phyloP scores from a whole-genome alignment of 2,888 invertebrate genomes.

The Mycalesis mineus region DNA sequence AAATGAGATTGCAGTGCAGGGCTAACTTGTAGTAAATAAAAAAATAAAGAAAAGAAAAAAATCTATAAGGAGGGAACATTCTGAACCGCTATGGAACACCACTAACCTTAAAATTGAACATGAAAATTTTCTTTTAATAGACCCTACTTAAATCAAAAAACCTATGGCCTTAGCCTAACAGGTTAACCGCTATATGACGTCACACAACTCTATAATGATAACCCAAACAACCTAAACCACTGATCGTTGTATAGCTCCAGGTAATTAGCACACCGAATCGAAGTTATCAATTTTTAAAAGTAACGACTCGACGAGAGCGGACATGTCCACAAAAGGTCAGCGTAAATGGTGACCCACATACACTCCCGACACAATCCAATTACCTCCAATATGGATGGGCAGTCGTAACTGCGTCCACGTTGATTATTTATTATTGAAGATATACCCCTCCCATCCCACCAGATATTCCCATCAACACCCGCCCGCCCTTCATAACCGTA shows the following conservation, averaged over 20 bases:
- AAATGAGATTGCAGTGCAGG: too few species aligned
- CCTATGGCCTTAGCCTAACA: too few species aligned
- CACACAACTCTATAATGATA: too few species aligned
- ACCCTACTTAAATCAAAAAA: too few species aligned
- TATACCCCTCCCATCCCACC: conserved; percentile 1
- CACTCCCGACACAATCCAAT: conserved; percentile 54
- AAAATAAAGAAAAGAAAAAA: too few species aligned
- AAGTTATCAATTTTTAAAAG: conserved; percentile 21
- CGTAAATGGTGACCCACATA: conserved; percentile 58
- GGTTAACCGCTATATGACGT: too few species aligned
- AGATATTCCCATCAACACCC: not conserved
- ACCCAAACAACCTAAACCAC: too few species aligned
- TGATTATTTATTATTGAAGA: conserved; percentile 34
- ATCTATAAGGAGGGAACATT: too few species aligned
- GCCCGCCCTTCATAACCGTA: conserved; percentile 3
- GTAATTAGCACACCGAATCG: conserved; percentile 5
- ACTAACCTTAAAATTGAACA: too few species aligned
- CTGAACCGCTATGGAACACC: too few species aligned
- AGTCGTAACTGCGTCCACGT: conserved; percentile 37
- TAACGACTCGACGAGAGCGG: conserved; percentile 34
- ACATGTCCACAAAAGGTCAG: conserved; percentile 51
- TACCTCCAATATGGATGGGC: conserved; percentile 47
- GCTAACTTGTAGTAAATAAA: too few species aligned
- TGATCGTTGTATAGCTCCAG: not conserved
- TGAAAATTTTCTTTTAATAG: too few species aligned